Evolutionary conservation across 2,888 invertebrate genomes (phyloP), one percentile per base, ranked within the genome.

Genomic region (Synergus japonicus): DNA sequence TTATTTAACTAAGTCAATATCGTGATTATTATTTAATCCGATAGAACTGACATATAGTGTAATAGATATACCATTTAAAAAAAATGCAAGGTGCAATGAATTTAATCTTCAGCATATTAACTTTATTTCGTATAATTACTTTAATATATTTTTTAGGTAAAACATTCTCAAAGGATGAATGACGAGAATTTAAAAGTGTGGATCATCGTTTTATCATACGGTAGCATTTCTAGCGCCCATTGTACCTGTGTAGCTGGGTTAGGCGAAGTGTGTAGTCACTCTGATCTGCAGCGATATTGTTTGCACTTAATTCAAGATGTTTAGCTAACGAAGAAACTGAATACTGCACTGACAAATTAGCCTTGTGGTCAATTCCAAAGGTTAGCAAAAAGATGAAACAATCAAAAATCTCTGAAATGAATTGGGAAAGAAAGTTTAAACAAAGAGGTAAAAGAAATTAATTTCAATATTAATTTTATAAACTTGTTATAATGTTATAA

Each of bases 231-330:
- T 3, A 44, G 44, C 2, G 10, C 44, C 2, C 44, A 44, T 9
- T 43, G 10, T 44, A 10, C 44, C 12, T 44, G 44, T 10, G 2
- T 44, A 9, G 9, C 10, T 10, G 44, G 44, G 2, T 44, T 44
- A 9, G 44, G 44, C 9, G 44, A 44, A 60, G 63, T 63, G 18
- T 76, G 76, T 43, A 76, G 76, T 63, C 76, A 76, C 43, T n/a
- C n/a, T 63, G 44, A n/a, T n/a, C n/a, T n/a, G n/a, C 76, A 18
- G 60, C 43, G 10, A n/a, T 76, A 41, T 4, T n/a, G 12, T 76
- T 76, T 76, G 37, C 7, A 5, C 15, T 76, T 10, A 41, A 18
- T 37, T 41, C 63, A n/a, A 49, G 37, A 54, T 18, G 58, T 13
- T 29, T 43, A 67, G 10, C 8, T 76, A 8, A 29, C 15, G 37